Conservation (phyloP, 2,113 vertebrate genomes). For the Erpornis zantholeuca region DNA sequence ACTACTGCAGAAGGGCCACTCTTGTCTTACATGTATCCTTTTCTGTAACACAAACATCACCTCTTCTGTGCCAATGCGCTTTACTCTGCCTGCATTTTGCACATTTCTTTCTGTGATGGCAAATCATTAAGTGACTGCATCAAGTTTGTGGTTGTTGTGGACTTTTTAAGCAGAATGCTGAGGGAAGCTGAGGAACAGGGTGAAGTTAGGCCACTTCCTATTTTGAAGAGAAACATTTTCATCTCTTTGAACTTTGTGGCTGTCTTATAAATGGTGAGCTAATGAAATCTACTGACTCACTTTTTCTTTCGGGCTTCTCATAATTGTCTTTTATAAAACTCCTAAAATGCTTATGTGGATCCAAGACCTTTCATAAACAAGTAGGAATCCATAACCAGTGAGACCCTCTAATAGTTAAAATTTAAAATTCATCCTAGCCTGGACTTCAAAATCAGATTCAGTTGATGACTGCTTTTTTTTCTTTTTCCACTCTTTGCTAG, state of each 20-base stretch:
- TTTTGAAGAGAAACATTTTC: not conserved
- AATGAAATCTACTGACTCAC: not conserved
- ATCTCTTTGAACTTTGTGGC: not conserved
- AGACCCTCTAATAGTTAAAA: not conserved
- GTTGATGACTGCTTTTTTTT: not conserved
- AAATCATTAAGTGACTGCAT: not conserved
- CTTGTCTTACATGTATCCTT: not conserved
- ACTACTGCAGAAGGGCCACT: not conserved
- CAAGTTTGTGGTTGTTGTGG: rapidly evolving
- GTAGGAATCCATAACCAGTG: not conserved
- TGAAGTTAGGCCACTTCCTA: not conserved
- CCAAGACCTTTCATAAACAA: not conserved
- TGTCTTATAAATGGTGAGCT: not conserved
- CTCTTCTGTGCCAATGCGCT: not conserved
- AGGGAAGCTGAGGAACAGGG: not conserved
- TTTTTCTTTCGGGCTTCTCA: not conserved
- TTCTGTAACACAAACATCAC: not conserved
- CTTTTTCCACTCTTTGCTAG: not conserved
- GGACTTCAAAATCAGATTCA: not conserved
- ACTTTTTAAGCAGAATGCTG: not conserved
- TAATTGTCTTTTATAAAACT: not conserved
- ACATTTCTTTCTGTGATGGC: not conserved
- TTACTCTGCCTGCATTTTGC: not conserved
- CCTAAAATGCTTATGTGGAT: not conserved
- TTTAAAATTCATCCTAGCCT: not conserved